Evolutionary conservation across 2,797 vertebrate species (phyloP), one percentile per base, ranked within the genome.

Genomic region (Onychomys arenicola): DNA sequence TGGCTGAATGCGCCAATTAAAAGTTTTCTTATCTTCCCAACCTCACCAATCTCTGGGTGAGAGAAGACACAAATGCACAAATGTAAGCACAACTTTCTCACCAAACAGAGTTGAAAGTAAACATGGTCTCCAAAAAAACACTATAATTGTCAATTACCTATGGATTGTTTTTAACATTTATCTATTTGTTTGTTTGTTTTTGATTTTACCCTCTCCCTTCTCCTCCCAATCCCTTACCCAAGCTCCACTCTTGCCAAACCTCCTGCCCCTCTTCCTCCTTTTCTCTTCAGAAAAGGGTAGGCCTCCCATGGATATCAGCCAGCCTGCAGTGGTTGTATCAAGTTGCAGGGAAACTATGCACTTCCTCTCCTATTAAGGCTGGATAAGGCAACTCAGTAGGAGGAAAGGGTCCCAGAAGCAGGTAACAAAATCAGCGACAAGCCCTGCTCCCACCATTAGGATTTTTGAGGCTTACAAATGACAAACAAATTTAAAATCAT

Each of bases 1-100:
- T 97, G 92, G 67, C 93, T 98, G 96, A 85, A 91, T 95, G 89
- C 76, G 93, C 89, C 96, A 98, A 96, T 98, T 98, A 97, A 97
- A 98, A 95, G 76, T 98, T 97, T 96, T 96, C 95, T 95, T 98
- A 95, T 97, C 96, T 95, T 88, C 57, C 63, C 0, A 0, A 91
- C 82, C 76, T 95, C 80, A 90, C 21, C 80, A 95, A 87, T 97
- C 71, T 96, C 91, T 90, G 57, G 43, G 82, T 77, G 77, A 92
- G 63, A 69, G 46, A 92, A 92, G 46, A 67, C 12, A 86, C 1
- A 82, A 82, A 86, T 71, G 81, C 59, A 94, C 27, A 93, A 90
- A 95, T 76, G 81, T 9, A 83, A 27, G 87, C 40, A 80, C 7
- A 94, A 57, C 43, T 86, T 95, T 80, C 67, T 78, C 13, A 77